Percentiles rank a stretch among this genome's conserved stretches.
phyloP scores from a whole-genome alignment of 1,140 invertebrate genomes.

The Heterodera carotae region DNA sequence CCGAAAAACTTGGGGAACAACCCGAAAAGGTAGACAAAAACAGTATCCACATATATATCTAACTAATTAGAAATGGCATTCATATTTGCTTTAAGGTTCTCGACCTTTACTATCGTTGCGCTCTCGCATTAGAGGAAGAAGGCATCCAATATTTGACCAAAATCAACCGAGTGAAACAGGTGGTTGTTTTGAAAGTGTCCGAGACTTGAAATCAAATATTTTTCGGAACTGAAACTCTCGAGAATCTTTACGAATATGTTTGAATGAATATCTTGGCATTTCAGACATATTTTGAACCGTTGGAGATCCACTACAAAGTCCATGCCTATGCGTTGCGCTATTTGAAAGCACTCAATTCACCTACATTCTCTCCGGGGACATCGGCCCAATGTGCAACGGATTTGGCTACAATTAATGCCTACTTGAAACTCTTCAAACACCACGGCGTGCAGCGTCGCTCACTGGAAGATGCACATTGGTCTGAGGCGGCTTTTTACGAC shows the following conservation, averaged over 20 bases:
- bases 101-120: conserved; percentile 40
- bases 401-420: conserved; percentile 21
- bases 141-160: conserved; percentile 41
- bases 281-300: conserved; percentile 35
- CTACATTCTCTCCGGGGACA: background rate
- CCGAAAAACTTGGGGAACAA: conserved; percentile 46
- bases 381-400: conserved; percentile 7
- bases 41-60: too few relatives aligned
- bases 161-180: conserved; percentile 47
- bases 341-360: background rate
- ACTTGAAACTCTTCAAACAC: conserved; percentile 21
- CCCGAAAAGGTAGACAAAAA: conserved; percentile 42
- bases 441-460: conserved; percentile 25
- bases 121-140: conserved; percentile 42
- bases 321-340: conserved; percentile 33
- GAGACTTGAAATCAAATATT: too few relatives aligned
- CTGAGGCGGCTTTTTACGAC: background rate
- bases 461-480: background rate
- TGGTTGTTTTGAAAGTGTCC: conserved; percentile 2
- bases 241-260: too few relatives aligned
- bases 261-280: background rate
- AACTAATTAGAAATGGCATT: too few relatives aligned
- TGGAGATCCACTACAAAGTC: conserved; percentile 51
- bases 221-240: background rate
- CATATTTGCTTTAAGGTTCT: conserved; percentile 15